A percentile compares a stretch with the other conserved stretches of the same genome.
phyloP scores from a whole-genome alignment of 2,888 invertebrate genomes.

The Cephus rjabovi region DNA sequence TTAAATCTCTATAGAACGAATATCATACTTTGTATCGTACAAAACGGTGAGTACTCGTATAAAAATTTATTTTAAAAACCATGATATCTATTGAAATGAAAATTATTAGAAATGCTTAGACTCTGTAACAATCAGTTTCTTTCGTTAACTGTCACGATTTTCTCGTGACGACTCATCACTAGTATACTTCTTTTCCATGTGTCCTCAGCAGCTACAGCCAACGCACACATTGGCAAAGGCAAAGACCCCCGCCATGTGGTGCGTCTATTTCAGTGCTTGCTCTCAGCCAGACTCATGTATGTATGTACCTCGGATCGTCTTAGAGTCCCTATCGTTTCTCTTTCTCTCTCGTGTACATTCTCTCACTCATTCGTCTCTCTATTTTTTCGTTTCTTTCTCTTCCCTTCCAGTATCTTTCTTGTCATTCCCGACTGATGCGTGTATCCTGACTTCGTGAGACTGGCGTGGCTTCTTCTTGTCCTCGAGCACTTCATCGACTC shows the following conservation, averaged over 20 bases:
- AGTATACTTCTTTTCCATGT: conserved; percentile 23
- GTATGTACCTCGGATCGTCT: conserved; percentile 25
- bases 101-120: neutral
- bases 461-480: conserved; percentile 1
- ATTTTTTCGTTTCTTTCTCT: neutral
- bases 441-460: conserved; percentile 2
- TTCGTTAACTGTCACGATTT: neutral
- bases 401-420: neutral
- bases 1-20: neutral
- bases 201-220: neutral
- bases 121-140: neutral
- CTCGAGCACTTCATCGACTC: neutral
- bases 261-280: conserved; percentile 58
- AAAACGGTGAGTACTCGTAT: neutral
- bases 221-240: conserved; percentile 32
- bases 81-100: neutral
- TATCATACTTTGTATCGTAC: neutral
- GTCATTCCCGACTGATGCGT: neutral
- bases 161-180: conserved; percentile 20
- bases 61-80: neutral
- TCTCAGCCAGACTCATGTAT: conserved; percentile 25
- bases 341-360: neutral
- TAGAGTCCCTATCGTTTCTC: conserved; percentile 16
- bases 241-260: conserved; percentile 62
- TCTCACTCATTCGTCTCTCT: neutral